Percentiles rank a stretch among this genome's conserved stretches.
Conservation (phyloP, 2,888 invertebrate genomes). For the Elmis aenea region DNA sequence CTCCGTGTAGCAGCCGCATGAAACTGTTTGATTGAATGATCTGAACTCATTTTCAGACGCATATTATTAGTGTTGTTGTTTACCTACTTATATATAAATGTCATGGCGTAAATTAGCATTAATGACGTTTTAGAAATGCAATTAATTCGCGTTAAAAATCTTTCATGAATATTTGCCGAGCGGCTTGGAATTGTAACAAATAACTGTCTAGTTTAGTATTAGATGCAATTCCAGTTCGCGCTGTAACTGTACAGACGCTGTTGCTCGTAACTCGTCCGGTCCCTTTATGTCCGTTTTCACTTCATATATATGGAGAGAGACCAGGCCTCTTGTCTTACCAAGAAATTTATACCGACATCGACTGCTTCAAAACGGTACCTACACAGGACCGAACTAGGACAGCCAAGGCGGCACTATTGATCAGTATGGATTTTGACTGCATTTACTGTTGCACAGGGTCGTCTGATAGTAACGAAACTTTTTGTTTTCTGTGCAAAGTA, state of each 20-base stretch:
- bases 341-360: constrained; percentile 37
- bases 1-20: no score
- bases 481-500: no score
- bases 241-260: constrained; percentile 33
- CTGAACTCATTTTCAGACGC: constrained; percentile 1
- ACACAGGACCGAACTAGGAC: no score
- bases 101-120: constrained; percentile 4
- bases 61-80: constrained; percentile 1
- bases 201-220: no score
- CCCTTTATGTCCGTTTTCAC: constrained; percentile 42
- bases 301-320: constrained; percentile 38
- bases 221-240: constrained; percentile 25
- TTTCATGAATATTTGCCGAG: no score
- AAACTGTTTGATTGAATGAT: no score
- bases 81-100: constrained; percentile 9
- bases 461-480: no score
- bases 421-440: no score
- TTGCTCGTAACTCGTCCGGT: constrained; percentile 37
- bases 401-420: no score
- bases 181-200: no score
- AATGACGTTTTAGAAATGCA: constrained; percentile 4
- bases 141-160: no score
- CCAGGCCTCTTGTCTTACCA: constrained; percentile 25
- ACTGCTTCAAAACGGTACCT: constrained; percentile 18
- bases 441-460: no score